Percentiles rank a stretch among this genome's conserved stretches.
These are phyloP conservation scores for Speoplatyrhinus poulsoni DNA, from an alignment of 2,113 vertebrate genomes.

Conservation along the genomic window DNA sequence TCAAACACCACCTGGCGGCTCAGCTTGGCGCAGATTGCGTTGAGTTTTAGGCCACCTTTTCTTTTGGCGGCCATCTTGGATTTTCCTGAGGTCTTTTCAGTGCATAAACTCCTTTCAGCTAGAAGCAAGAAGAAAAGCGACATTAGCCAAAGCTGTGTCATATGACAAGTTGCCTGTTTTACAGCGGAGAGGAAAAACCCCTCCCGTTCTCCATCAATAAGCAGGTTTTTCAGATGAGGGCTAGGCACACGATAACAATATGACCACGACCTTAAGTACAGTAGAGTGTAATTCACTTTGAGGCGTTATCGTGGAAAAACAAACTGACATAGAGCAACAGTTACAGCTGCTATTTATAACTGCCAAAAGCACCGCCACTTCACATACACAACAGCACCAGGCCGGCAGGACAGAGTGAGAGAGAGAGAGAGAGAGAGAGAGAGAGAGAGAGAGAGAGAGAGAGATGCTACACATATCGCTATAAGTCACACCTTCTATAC, in stretches of 20 bases:
- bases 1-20: constrained; percentile 97
- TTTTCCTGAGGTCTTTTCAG: constrained; percentile 95
- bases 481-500: constrained; percentile 59
- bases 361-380: constrained; percentile 52
- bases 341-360: constrained; percentile 66
- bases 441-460: constrained; percentile 11
- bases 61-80: constrained; percentile 98
- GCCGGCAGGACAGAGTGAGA: constrained; percentile 51
- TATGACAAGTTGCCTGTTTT: neutral
- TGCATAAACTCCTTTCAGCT: constrained; percentile 99
- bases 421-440: constrained; percentile 6
- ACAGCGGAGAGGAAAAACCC: neutral
- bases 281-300: constrained; percentile 31
- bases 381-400: constrained; percentile 55
- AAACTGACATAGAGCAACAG: constrained; percentile 46
- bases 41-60: constrained; percentile 99
- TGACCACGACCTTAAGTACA: too few relatives aligned
- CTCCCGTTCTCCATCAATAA: neutral
- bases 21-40: constrained; percentile 99
- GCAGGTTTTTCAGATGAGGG: constrained; percentile 1
- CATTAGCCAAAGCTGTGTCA: constrained; percentile 20
- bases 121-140: constrained; percentile 21
- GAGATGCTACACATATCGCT: constrained; percentile 66
- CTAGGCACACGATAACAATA: neutral
- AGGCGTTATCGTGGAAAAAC: constrained; percentile 52